Evolutionary conservation across 2,888 invertebrate genomes (phyloP), one percentile per base, ranked within the genome.

Genomic region (Agrochola litura): DNA sequence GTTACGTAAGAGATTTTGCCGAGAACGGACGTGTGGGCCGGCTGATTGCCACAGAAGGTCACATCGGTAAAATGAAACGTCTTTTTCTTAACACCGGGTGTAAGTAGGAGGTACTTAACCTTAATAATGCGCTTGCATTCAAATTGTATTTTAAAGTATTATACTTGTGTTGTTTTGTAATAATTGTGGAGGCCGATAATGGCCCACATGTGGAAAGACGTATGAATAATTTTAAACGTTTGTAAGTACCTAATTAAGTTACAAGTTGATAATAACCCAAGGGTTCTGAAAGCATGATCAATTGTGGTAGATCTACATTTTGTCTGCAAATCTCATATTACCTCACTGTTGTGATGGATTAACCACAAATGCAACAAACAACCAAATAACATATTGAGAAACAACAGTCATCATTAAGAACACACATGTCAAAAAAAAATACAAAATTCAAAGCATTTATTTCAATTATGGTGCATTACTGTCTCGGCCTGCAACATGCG

Each of bases 21-120:
- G 82, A 73, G 86, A 84, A 79, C 90, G 90, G 90, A 90, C 91
- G 92, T 90, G 89, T 89, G 88, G 82, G 78, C 25, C n/a, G 81
- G 74, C 22, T 30, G 84, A 86, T 88, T 86, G 68, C 81, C 22
- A 22, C 84, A 88, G 77, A 86, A 88, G 88, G 88, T 83, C 85
- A 73, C 64, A 65, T 73, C 25, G 67, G 81, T 82, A 77, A 77
- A 79, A 77, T 63, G 41, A 77, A 83, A 76, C 86, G 64, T 77
- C 73, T 81, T 88, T 89, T 89, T 73, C 61, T 72, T 77, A 77
- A 64, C 66, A 73, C 72, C 66, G 76, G 54, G 73, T 81, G 67
- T 75, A 68, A 81, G 88, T 89, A 79, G 87, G 85, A 70, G 75
- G 88, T 81, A 80, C 70, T 89, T 88, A 83, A 88, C 89, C 84